phyloP scores from a whole-genome alignment of 2,888 invertebrate genomes.

The Callinectes sapidus region DNA sequence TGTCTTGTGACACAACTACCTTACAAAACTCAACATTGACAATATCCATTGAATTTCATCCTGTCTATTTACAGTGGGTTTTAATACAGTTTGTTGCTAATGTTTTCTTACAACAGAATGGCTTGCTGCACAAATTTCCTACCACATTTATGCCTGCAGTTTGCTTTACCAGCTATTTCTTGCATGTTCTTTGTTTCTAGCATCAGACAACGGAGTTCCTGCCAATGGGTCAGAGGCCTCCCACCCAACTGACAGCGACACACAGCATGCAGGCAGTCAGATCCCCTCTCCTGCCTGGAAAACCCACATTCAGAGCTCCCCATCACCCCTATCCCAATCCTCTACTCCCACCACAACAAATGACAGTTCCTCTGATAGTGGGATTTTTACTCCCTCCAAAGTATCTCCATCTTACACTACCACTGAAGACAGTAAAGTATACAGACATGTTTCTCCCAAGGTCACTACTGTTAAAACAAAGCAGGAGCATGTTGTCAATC shows the following conservation, averaged over 20 bases:
- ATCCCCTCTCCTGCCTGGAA: slow-evolving; percentile 56
- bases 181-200: slow-evolving; percentile 72
- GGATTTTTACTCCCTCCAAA: slow-evolving; percentile 64
- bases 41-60: slow-evolving; percentile 13
- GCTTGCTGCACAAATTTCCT: slow-evolving; percentile 58
- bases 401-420: slow-evolving; percentile 66
- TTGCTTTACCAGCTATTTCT: slow-evolving; percentile 68
- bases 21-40: slow-evolving; percentile 7
- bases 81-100: slow-evolving; percentile 58
- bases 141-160: slow-evolving; percentile 66
- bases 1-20: slow-evolving; percentile 2
- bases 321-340: slow-evolving; percentile 52
- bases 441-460: slow-evolving; percentile 66
- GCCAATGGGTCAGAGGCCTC: slow-evolving; percentile 53
- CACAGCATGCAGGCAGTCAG: slow-evolving; percentile 66
- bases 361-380: slow-evolving; percentile 64
- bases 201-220: slow-evolving; percentile 70
- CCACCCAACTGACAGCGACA: slow-evolving; percentile 60
- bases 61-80: slow-evolving; percentile 32
- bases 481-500: slow-evolving; percentile 61
- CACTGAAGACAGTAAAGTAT: slow-evolving; percentile 67
- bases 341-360: slow-evolving; percentile 47
- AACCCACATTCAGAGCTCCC: slow-evolving; percentile 48
- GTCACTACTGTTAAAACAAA: slow-evolving; percentile 45
- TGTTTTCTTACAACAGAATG: slow-evolving; percentile 55